Percentiles rank a stretch among this genome's conserved stretches.
These are phyloP conservation scores for Anolis apletophallus DNA, from an alignment of 2,797 vertebrate species.

Conservation along the genomic window DNA sequence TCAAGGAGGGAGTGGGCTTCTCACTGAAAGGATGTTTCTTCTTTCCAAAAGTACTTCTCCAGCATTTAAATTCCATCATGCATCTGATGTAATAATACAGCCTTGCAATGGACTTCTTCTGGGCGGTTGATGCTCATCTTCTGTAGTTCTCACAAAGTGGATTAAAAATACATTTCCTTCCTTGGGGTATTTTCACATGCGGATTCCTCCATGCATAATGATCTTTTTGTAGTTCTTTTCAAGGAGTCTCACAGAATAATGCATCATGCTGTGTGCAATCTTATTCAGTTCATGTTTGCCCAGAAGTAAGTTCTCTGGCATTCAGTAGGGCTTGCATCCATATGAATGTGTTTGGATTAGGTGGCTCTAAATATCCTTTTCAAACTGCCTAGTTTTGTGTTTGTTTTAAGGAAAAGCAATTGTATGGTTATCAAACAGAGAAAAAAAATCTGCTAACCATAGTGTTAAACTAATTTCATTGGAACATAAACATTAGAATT, in stretches of 20 bases:
- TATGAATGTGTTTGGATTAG: neutral
- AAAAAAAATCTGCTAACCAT: slow-evolving; percentile 42
- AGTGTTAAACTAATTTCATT: slow-evolving; percentile 12
- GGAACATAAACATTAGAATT: slow-evolving; percentile 34
- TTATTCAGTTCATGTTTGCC: neutral
- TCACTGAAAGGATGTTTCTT: neutral
- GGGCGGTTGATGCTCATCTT: neutral
- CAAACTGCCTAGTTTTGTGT: neutral
- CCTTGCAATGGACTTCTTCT: neutral
- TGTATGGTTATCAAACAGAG: slow-evolving; percentile 49
- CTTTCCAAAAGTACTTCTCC: neutral
- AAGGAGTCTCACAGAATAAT: neutral
- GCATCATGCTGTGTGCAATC: neutral
- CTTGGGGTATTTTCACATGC: neutral
- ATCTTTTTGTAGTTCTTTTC: neutral
- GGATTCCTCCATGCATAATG: too few relatives aligned
- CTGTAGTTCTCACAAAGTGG: neutral
- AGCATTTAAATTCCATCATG: neutral
- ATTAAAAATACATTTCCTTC: neutral
- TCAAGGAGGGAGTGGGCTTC: neutral
- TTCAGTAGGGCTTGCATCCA: neutral
- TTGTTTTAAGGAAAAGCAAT: slow-evolving; percentile 43
- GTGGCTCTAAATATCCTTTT: neutral
- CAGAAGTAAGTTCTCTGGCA: neutral
- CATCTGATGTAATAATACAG: neutral